These are phyloP conservation scores for Sigmodon hispidus DNA, from an alignment of 2,113 vertebrate genomes.

Conservation along the genomic window DNA sequence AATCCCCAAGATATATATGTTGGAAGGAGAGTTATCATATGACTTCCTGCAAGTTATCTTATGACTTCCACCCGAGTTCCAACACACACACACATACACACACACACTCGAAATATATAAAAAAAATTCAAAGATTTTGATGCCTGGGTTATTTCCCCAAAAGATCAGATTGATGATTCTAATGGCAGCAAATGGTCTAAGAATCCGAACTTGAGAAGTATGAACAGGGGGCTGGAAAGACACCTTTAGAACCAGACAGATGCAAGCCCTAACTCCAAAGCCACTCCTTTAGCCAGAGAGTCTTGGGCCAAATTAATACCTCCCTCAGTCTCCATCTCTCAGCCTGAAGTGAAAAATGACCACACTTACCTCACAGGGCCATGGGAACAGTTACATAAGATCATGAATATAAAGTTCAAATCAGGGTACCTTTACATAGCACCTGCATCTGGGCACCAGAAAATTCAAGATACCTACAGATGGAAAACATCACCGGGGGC, in stretches of 20 bases:
- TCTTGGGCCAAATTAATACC: background rate
- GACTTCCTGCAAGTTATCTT: background rate
- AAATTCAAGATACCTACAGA: background rate
- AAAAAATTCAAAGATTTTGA: background rate
- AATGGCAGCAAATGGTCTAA: background rate
- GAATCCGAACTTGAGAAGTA: background rate
- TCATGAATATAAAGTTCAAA: background rate
- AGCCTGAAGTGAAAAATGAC: accelerated
- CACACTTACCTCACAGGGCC: accelerated
- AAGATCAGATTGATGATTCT: background rate
- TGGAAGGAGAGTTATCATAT: background rate
- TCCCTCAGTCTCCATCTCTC: background rate
- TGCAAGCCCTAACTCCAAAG: background rate
- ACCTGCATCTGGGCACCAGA: background rate
- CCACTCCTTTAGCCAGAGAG: accelerated
- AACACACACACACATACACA: background rate
- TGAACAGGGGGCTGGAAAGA: background rate
- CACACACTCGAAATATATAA: background rate
- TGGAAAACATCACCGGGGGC: accelerated
- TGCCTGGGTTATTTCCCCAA: background rate
- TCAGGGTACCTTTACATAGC: background rate
- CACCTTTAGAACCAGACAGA: background rate
- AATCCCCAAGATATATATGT: background rate
- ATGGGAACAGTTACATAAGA: background rate
- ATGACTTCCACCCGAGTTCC: background rate